Evolutionary conservation across 2,797 vertebrate genomes (phyloP).

Genomic region (Gallinago stenura): DNA sequence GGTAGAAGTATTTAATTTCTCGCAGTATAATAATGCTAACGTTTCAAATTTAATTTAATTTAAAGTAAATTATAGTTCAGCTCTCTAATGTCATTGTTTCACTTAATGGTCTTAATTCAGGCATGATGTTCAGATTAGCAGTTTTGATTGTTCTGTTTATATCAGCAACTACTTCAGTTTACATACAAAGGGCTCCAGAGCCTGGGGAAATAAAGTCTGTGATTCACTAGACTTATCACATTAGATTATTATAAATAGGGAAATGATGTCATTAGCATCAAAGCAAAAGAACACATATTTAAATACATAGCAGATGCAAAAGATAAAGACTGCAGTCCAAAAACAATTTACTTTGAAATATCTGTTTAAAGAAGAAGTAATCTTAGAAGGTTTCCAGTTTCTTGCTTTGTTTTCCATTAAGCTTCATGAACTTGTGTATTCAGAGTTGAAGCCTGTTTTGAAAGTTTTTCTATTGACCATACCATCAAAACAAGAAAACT

Average conservation of each 20-base stretch:
- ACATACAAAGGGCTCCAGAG: neutral
- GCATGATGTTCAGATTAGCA: slow-evolving; percentile 23
- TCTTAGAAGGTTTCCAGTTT: neutral
- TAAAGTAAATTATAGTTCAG: slow-evolving; percentile 47
- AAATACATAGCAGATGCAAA: neutral
- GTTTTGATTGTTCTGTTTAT: slow-evolving; percentile 27
- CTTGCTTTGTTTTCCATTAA: neutral
- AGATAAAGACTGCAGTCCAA: neutral
- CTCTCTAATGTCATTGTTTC: slow-evolving; percentile 34
- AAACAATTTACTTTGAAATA: slow-evolving; percentile 1
- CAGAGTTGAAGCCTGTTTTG: neutral
- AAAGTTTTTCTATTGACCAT: neutral
- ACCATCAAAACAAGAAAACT: neutral
- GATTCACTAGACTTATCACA: slow-evolving; percentile 10
- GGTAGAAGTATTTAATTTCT: slow-evolving; percentile 35
- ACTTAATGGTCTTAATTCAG: slow-evolving; percentile 32
- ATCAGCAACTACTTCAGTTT: slow-evolving; percentile 13
- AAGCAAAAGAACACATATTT: slow-evolving; percentile 11
- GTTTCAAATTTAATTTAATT: slow-evolving; percentile 55
- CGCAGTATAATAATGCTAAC: slow-evolving; percentile 25
- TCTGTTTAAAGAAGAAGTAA: neutral
- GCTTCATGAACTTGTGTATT: neutral
- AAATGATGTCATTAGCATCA: slow-evolving; percentile 41
- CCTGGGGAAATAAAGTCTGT: neutral
- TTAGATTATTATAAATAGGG: slow-evolving; percentile 30